Conservation (phyloP, 1,140 invertebrate genomes). For the Nilaparvata lugens region DNA sequence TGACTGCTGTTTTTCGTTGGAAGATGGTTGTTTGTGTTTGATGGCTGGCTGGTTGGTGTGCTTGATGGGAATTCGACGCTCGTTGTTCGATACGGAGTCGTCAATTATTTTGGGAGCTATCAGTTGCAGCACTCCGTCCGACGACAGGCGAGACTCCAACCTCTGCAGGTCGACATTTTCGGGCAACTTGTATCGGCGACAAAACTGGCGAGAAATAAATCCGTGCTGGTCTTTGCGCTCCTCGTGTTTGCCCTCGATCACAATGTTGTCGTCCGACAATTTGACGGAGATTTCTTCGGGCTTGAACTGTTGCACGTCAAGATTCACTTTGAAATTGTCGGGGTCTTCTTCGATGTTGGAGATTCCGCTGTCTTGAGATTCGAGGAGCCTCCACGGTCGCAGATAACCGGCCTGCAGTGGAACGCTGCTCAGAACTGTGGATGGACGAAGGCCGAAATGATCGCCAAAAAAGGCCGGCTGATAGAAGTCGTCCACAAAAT, state of each 20-base stretch:
- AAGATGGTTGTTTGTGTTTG: constrained; percentile 5
- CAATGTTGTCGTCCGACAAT: constrained; percentile 44
- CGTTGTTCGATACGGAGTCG: constrained; percentile 21
- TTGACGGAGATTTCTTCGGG: constrained; percentile 64
- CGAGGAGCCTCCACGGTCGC: constrained; percentile 13
- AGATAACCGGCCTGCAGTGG: constrained; percentile 14
- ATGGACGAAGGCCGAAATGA: constrained; percentile 28
- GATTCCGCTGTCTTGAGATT: constrained; percentile 17
- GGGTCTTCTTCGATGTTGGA: constrained; percentile 20
- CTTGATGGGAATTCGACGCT: constrained; percentile 39
- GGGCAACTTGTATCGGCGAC: constrained; percentile 50
- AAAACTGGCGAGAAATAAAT: constrained; percentile 47
- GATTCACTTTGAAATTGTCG: constrained; percentile 37
- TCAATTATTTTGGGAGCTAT: constrained; percentile 40
- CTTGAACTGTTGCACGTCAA: constrained; percentile 65
- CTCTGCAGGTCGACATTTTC: constrained; percentile 46
- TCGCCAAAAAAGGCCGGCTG: constrained; percentile 32
- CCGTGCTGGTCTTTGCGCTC: constrained; percentile 52
- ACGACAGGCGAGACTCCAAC: constrained; percentile 46
- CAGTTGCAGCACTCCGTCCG: constrained; percentile 50
- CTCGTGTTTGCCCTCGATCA: constrained; percentile 58
- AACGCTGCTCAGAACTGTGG: constrained; percentile 18
- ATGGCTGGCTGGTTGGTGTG: constrained; percentile 41
- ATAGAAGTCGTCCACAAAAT: constrained; percentile 28
- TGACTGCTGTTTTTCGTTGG: neutral